Base-by-base conservation (phyloP, 2,113 vertebrate genomes). In the Aegithalos caudatus region DNA sequence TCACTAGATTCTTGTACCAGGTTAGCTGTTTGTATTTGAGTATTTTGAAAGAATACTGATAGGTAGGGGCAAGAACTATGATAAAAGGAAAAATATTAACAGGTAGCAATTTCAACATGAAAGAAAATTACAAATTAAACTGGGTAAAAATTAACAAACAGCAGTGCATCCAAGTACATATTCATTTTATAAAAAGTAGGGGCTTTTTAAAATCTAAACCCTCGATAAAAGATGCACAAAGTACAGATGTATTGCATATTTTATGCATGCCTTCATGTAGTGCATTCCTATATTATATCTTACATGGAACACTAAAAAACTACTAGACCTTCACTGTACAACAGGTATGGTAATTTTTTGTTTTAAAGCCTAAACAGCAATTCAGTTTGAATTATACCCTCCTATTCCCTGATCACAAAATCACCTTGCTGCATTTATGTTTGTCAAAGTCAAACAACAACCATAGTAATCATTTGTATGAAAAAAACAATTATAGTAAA, bases 201-300 rank as follows among this genome's bases (percentile, higher is more conserved):
- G 15, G 14, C 25, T 38, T 50, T 76, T 82, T 72, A 25, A 79
- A 92, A 94, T 81, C 80, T 53, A 88, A 95, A 95, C 54, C 72
- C 82, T 91, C 10, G 11, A 90, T 81, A 94, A 82, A 86, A 89
- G 95, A 98, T 81, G 86, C 62, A 93, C 40, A 92, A 74, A 94
- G 70, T 91, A 64, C 40, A 88, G 69, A 88, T 53, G 97, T 96
- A 97, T 81, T 96, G 88, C 93, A 94, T 94, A 94, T 96, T 92
- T 96, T 96, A 97, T 97, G 94, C 97, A 93, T 95, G 81, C 90
- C 92, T 94, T 97, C 92, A 92, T 60, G 90, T 94, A 97, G 94
- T 93, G 97, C 96, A 93, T 97, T 97, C 91, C 90, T 96, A 62
- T 64, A 94, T 92, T 97, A 81, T 87, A 93, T 35, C n/a, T 73